Conservation (phyloP, 2,113 vertebrate genomes). For the Aramus guarauna region DNA sequence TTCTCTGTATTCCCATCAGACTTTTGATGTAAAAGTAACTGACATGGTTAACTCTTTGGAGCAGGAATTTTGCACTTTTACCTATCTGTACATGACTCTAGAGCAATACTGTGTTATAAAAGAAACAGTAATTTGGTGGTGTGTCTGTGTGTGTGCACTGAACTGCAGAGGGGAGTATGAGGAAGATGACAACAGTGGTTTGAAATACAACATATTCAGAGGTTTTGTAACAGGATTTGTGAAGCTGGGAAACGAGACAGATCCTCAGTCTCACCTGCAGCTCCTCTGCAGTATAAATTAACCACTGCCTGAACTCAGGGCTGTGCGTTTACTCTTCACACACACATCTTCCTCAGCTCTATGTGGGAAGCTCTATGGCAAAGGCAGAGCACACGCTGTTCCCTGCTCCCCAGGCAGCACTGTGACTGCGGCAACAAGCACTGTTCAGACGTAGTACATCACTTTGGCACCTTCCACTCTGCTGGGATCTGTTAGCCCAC, state of each 20-base stretch:
- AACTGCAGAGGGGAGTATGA: neutral
- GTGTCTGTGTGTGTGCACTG: neutral
- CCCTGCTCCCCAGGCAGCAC: neutral
- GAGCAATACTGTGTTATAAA: neutral
- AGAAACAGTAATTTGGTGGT: neutral
- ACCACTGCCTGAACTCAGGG: neutral
- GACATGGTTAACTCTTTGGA: neutral
- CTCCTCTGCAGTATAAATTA: neutral
- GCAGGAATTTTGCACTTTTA: neutral
- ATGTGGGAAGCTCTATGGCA: neutral
- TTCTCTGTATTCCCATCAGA: neutral
- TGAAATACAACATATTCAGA: neutral
- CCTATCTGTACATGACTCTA: neutral
- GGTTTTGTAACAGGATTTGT: neutral
- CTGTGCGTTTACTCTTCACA: neutral
- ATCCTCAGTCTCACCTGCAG: constrained; percentile 16
- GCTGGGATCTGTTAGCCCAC: neutral
- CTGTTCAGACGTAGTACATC: neutral
- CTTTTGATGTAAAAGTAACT: neutral
- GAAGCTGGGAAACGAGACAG: neutral
- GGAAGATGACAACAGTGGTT: neutral
- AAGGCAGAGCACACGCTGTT: neutral
- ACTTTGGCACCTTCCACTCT: neutral
- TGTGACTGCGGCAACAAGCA: neutral
- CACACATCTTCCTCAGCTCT: neutral